Evolutionary conservation across 64 coral and sea anemone species (phyloP).

Genomic region (Dendronephthya gigantea): DNA sequence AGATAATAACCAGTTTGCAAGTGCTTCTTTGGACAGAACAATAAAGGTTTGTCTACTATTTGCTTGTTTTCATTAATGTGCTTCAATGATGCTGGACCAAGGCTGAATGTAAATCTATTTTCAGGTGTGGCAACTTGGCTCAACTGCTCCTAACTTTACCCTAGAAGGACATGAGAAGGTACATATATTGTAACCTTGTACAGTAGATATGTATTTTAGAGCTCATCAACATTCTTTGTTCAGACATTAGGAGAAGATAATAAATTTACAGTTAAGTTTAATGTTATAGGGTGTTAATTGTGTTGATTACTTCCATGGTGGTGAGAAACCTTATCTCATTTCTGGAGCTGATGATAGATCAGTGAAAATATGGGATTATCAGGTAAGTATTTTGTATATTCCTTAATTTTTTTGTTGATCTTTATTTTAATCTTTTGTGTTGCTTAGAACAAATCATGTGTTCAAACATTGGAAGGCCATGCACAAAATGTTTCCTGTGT

Average conservation of each 20-base stretch:
- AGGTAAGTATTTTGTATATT: slow-evolving; percentile 26
- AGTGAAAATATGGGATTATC: slow-evolving; percentile 98
- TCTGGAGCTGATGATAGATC: slow-evolving; percentile 96
- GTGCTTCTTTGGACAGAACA: slow-evolving; percentile 93
- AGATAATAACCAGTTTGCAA: slow-evolving; percentile 98
- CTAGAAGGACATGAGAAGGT: slow-evolving; percentile 99
- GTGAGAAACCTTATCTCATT: slow-evolving; percentile 95
- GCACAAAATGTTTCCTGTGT: slow-evolving; percentile 99
- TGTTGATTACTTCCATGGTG: slow-evolving; percentile 98
- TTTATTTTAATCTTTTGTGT: background rate
- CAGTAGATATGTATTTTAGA: no score
- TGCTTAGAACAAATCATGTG: slow-evolving; percentile 90
- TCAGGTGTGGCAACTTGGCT: slow-evolving; percentile 94
- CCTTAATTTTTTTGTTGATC: background rate
- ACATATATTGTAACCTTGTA: background rate
- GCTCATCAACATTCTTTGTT: no score
- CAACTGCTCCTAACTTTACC: slow-evolving; percentile 89
- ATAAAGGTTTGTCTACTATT: slow-evolving; percentile 52
- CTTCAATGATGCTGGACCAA: no score
- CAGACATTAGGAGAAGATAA: no score
- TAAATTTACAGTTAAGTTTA: background rate
- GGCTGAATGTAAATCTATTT: background rate
- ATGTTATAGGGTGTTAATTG: slow-evolving; percentile 68
- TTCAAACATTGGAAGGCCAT: slow-evolving; percentile 94
- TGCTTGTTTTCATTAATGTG: no score